These are phyloP conservation scores for Bombyx huttoni DNA, from an alignment of 2,888 invertebrate species.

Conservation along the genomic window DNA sequence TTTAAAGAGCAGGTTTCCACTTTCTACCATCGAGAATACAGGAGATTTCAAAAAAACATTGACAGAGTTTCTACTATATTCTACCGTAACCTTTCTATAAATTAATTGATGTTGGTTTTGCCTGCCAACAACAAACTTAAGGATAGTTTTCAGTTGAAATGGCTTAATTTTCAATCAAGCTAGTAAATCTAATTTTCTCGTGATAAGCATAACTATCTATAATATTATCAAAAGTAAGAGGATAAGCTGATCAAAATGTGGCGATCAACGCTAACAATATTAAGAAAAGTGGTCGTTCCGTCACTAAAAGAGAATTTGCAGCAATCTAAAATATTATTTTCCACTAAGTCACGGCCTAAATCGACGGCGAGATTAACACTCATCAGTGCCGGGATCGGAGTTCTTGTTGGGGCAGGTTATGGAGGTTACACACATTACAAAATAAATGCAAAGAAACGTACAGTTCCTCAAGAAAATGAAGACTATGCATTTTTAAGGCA, in stretches of 20 bases:
- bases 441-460: conserved; percentile 44
- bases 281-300: conserved; percentile 40
- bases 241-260: conserved; percentile 33
- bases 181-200: too few relatives aligned
- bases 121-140: too few relatives aligned
- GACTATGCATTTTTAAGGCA: conserved; percentile 54
- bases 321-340: conserved; percentile 35
- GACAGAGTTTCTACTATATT: too few relatives aligned
- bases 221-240: too few relatives aligned
- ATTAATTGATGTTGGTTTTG: too few relatives aligned
- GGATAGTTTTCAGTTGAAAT: too few relatives aligned
- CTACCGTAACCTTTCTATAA: too few relatives aligned
- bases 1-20: too few relatives aligned
- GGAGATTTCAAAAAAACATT: too few relatives aligned
- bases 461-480: conserved; percentile 35
- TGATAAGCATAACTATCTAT: too few relatives aligned
- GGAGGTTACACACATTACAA: conserved; percentile 65
- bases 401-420: conserved; percentile 68
- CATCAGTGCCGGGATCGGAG: conserved; percentile 73
- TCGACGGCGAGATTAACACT: conserved; percentile 66
- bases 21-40: too few relatives aligned
- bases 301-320: conserved; percentile 36
- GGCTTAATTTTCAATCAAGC: too few relatives aligned
- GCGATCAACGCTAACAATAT: conserved; percentile 43
- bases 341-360: conserved; percentile 46